phyloP scores from a whole-genome alignment of 1,140 invertebrate species.

The Solenopsis fugax region DNA sequence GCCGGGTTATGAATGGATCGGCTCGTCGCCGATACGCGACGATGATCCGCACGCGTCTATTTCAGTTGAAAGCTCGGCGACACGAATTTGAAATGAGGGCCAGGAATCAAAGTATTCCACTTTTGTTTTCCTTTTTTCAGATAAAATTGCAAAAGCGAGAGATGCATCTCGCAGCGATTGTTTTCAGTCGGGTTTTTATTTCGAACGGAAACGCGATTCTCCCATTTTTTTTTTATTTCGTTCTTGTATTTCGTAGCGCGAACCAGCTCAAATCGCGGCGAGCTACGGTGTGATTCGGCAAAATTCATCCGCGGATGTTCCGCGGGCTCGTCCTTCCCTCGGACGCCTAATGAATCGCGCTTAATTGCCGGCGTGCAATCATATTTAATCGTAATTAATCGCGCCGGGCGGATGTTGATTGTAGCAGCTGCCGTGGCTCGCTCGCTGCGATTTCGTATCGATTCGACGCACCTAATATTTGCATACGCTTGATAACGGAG shows the following conservation, averaged over 20 bases:
- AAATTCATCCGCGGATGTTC: background rate
- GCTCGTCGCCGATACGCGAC: conserved; percentile 59
- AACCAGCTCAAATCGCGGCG: background rate
- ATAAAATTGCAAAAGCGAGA: background rate
- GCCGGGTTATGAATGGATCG: conserved; percentile 76
- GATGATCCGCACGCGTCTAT: conserved; percentile 48
- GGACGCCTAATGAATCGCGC: conserved; percentile 47
- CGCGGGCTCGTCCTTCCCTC: conserved; percentile 11
- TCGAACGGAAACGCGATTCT: background rate
- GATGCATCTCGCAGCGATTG: background rate
- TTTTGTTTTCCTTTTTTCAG: background rate
- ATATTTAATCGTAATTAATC: conserved; percentile 63
- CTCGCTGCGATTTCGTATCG: conserved; percentile 45
- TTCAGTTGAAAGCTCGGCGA: conserved; percentile 54
- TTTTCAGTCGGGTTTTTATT: background rate
- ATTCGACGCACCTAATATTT: conserved; percentile 48
- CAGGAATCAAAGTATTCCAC: background rate
- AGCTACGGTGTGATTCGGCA: background rate
- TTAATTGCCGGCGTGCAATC: conserved; percentile 56
- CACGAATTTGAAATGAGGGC: conserved; percentile 5
- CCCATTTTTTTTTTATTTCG: background rate
- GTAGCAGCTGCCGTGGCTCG: conserved; percentile 24
- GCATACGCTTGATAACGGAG: conserved; percentile 32
- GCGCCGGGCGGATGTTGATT: conserved; percentile 42
- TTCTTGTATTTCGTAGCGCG: background rate